Percentiles rank a stretch among this genome's conserved stretches.
Evolutionary conservation across 2,113 vertebrate species (phyloP).

Genomic region (Lepisosteus osseus): DNA sequence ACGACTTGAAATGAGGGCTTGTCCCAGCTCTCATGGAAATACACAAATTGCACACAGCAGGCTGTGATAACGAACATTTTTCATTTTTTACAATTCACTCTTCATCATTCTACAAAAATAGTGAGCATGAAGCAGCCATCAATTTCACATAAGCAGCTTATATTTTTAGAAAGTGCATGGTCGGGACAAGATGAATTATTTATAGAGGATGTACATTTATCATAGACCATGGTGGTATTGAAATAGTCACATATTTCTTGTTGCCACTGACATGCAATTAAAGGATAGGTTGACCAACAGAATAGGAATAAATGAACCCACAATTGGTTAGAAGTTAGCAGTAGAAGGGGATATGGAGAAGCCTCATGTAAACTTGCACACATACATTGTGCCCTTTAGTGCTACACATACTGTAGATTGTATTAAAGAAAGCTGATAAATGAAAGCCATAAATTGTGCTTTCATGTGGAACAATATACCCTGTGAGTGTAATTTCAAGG

Average conservation of each 20-base stretch:
- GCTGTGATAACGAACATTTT: neutral
- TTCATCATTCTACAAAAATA: slow-evolving; percentile 13
- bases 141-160: slow-evolving; percentile 36
- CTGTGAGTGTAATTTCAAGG: slow-evolving; percentile 23
- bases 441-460: slow-evolving; percentile 10
- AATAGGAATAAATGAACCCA: slow-evolving; percentile 22
- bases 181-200: slow-evolving; percentile 62
- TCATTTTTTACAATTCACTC: neutral
- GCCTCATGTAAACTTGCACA: slow-evolving; percentile 16
- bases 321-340: slow-evolving; percentile 16
- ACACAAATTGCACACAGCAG: neutral
- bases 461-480: slow-evolving; percentile 28
- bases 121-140: slow-evolving; percentile 29
- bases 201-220: slow-evolving; percentile 54
- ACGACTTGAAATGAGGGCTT: slow-evolving; percentile 34
- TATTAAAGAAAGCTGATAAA: slow-evolving; percentile 17
- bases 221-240: slow-evolving; percentile 57
- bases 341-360: slow-evolving; percentile 14
- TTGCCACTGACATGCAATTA: slow-evolving; percentile 18
- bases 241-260: slow-evolving; percentile 31
- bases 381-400: slow-evolving; percentile 25
- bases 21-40: neutral
- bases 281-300: slow-evolving; percentile 19
- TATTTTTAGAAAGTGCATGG: slow-evolving; percentile 58
- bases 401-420: slow-evolving; percentile 7